Conservation (phyloP, 1,140 invertebrate species). For the Hermetia illucens region DNA sequence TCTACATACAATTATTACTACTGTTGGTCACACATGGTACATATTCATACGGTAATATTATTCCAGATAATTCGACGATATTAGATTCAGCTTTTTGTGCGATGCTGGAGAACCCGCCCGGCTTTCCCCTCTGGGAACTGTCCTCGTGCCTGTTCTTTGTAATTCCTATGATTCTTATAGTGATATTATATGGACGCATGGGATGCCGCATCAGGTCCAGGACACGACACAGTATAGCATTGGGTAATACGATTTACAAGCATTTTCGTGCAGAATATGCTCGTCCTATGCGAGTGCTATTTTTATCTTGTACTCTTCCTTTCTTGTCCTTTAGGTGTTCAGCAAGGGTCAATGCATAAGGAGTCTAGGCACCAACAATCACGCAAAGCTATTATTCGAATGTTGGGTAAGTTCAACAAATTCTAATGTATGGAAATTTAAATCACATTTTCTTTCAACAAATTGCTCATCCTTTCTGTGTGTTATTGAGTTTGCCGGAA, state of each 20-base stretch:
- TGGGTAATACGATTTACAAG: constrained; percentile 17
- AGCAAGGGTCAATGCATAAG: constrained; percentile 45
- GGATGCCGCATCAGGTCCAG: constrained; percentile 49
- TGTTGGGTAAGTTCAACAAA: constrained; percentile 73
- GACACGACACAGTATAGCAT: constrained; percentile 29
- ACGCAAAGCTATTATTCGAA: constrained; percentile 59
- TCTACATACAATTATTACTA: too few species aligned
- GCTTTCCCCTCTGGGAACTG: constrained; percentile 59
- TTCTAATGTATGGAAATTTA: too few species aligned
- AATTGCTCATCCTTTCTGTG: too few species aligned
- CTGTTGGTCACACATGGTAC: too few species aligned
- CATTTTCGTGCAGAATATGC: background rate
- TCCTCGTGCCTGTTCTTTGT: constrained; percentile 72
- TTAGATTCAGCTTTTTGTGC: constrained; percentile 62
- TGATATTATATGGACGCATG: constrained; percentile 63
- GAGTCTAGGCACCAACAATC: constrained; percentile 50
- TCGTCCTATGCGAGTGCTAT: background rate
- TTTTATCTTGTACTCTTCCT: constrained; percentile 1
- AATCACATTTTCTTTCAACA: too few species aligned
- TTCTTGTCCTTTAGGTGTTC: constrained; percentile 17
- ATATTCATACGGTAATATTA: too few species aligned
- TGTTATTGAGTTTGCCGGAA: too few species aligned
- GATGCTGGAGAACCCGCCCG: constrained; percentile 45
- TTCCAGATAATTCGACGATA: constrained; percentile 30
- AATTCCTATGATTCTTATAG: constrained; percentile 64